These are phyloP conservation scores for Nomada hirtipes DNA, from an alignment of 2,888 invertebrate species.

Conservation along the genomic window DNA sequence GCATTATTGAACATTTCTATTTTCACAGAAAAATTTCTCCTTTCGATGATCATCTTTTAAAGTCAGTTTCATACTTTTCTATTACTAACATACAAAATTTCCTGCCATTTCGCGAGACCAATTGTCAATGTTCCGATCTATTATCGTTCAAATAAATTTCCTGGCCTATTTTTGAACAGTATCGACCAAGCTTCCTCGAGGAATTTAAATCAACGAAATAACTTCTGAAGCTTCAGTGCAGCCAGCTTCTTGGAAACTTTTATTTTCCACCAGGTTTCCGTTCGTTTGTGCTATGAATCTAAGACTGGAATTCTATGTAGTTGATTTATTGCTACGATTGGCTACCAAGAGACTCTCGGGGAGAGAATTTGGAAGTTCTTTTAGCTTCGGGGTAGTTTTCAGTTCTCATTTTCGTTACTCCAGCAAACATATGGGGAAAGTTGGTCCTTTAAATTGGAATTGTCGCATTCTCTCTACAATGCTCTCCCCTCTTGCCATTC, in stretches of 20 bases:
- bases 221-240: not conserved
- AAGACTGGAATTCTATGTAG: not conserved
- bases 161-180: conserved; percentile 29
- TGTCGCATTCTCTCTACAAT: not conserved
- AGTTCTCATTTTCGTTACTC: not conserved
- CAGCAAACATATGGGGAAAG: too few species aligned
- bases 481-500: too few species aligned
- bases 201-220: not conserved
- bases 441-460: too few species aligned
- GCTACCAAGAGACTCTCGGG: not conserved
- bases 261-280: not conserved
- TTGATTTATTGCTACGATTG: not conserved
- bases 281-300: not conserved
- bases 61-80: too few species aligned
- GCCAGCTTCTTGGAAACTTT: not conserved
- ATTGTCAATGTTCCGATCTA: too few species aligned
- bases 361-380: not conserved
- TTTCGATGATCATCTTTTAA: too few species aligned
- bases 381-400: too few species aligned
- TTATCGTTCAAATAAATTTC: not conserved
- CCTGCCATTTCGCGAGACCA: too few species aligned
- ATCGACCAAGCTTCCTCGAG: conserved; percentile 6
- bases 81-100: too few species aligned
- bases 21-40: too few species aligned
- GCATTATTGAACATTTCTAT: not conserved